These are phyloP conservation scores for Girardinus metallicus DNA, from an alignment of 2,797 vertebrate species.

Conservation along the genomic window DNA sequence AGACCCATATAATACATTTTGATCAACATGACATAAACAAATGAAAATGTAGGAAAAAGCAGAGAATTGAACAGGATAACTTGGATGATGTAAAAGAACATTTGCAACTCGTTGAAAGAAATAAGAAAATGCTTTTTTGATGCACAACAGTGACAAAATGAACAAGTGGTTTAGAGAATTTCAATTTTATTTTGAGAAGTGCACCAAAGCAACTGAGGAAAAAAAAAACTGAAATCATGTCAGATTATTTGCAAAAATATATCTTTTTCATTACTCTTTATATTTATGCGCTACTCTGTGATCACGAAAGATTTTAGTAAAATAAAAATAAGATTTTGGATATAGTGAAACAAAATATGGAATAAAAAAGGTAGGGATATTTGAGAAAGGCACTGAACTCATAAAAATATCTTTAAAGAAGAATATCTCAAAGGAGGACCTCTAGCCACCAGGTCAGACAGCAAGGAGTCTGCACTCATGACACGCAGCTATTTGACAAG, in stretches of 20 bases:
- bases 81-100: too few relatives aligned
- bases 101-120: too few relatives aligned
- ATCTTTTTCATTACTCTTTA: neutral
- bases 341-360: neutral
- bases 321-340: neutral
- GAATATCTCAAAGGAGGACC: slow-evolving; percentile 56
- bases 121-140: too few relatives aligned
- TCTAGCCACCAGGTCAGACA: slow-evolving; percentile 51
- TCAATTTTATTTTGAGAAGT: too few relatives aligned
- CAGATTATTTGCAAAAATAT: neutral
- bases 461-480: slow-evolving; percentile 39
- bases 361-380: neutral
- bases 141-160: too few relatives aligned
- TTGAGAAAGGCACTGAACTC: slow-evolving; percentile 42
- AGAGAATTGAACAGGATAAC: too few relatives aligned
- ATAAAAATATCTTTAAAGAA: slow-evolving; percentile 78
- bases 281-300: neutral
- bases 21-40: too few relatives aligned
- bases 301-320: neutral
- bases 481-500: slow-evolving; percentile 66
- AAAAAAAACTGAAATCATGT: neutral
- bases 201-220: too few relatives aligned
- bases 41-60: too few relatives aligned
- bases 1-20: too few relatives aligned
- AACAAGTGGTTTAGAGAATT: too few relatives aligned